phyloP scores from a whole-genome alignment of 2,888 invertebrate genomes.

The Drosophila mettleri region DNA sequence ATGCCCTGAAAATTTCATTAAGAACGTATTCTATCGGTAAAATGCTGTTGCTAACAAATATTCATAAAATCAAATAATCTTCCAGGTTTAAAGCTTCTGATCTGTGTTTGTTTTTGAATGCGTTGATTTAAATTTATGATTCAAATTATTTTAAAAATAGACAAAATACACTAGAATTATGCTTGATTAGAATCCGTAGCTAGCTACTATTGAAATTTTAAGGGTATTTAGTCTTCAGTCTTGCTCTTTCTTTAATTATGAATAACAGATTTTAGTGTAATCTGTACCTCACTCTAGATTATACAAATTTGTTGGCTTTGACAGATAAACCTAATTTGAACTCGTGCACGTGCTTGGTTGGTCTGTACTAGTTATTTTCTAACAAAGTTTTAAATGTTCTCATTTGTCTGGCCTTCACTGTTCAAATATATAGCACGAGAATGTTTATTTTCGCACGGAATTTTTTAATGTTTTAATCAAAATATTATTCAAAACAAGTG shows the following conservation, averaged over 20 bases:
- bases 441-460: neutral
- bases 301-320: neutral
- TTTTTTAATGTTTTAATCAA: neutral
- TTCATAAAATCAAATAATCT: no score
- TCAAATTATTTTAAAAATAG: no score
- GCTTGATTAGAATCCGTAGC: neutral
- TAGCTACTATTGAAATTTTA: neutral
- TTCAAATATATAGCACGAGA: slow-evolving; percentile 22
- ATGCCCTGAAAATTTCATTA: no score
- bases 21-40: no score
- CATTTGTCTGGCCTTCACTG: slow-evolving; percentile 15
- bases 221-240: neutral
- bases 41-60: no score
- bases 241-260: no score
- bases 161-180: neutral
- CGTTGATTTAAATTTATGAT: no score
- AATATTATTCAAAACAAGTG: neutral
- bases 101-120: no score
- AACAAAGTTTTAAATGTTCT: slow-evolving; percentile 4
- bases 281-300: slow-evolving; percentile 2
- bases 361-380: neutral
- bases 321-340: slow-evolving; percentile 33
- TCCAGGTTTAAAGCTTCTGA: no score
- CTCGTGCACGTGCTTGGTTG: slow-evolving; percentile 27
- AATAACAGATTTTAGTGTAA: neutral